phyloP scores from a whole-genome alignment of 2,888 invertebrate genomes.

The Sesia bembeciformis region DNA sequence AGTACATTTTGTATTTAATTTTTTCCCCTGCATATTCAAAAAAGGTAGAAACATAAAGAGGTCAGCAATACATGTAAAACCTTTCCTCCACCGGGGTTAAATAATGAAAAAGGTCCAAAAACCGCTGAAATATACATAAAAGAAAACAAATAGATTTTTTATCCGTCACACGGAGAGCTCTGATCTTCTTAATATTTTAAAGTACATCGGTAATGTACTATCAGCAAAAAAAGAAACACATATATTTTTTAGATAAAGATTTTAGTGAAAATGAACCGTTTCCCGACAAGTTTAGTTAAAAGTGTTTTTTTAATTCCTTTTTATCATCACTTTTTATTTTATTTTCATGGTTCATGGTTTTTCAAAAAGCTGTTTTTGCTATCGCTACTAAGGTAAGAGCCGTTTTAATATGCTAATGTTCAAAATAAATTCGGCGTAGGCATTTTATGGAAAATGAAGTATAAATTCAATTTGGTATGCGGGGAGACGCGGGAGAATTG shows the following conservation, averaged over 20 bases:
- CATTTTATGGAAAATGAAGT: constrained; percentile 60
- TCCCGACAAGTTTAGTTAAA: no score
- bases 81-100: no score
- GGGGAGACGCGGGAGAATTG: constrained; percentile 2
- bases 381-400: constrained; percentile 39
- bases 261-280: no score
- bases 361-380: constrained; percentile 12
- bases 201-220: not conserved
- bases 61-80: no score
- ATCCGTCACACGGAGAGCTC: not conserved
- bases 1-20: no score
- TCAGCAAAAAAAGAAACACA: not conserved
- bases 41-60: no score
- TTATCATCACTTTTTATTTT: no score
- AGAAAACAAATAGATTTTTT: not conserved
- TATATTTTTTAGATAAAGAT: no score
- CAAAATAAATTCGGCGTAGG: constrained; percentile 65
- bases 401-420: constrained; percentile 68
- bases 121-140: not conserved
- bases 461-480: constrained; percentile 55
- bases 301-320: no score
- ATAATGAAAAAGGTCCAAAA: not conserved
- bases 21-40: no score
- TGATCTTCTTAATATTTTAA: not conserved
- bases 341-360: not conserved